Base-by-base conservation (phyloP, 2,113 vertebrate species). In the Ariopsis seemanni region DNA sequence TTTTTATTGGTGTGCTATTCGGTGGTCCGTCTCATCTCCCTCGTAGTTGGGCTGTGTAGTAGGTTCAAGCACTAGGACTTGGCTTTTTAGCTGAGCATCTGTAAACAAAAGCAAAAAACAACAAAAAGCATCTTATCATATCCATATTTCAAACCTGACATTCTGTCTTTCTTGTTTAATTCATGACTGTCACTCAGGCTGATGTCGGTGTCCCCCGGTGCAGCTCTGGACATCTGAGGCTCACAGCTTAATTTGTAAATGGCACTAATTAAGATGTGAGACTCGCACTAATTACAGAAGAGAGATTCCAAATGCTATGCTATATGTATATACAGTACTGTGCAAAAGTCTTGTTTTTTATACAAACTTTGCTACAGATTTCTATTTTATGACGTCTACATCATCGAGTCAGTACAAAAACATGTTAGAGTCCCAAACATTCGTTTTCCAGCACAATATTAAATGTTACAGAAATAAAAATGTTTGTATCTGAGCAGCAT, bases 1-100 rank as follows among this genome's bases (percentile, higher is more conserved):
- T 71, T 87, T 83, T 87, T 87, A 83, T 83, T 77, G 81, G 81
- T 5, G 58, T 83, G 83, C 65, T 78, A 87, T 87, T 55, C 10
- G 58, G 72, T 77, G 82, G 81, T 65, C 71, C 20, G 55, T 65
- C 78, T 86, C 20, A 42, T 65, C 78, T 86, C 22, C 12, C 5
- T 86, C 50, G 9, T 83, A 63, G 69, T 42, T 6, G 30, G 53
- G 50, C 55, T 30, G 34, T 83, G 60, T 69, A 78, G 52, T 20
- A 52, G 34, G 67, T 12, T 27, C 30, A 17, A 63, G n/a, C 20
- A 7, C 20, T 25, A 57, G 50, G 62, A 30, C 1, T 53, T 10
- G 58, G 74, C 42, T 79, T 55, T 60, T 72, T 60, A 86, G 48
- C 34, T 42, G n/a, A 72, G 15, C 25, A 52, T 30, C 25, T 60